A percentile compares a stretch with the other conserved stretches of the same genome.
Evolutionary conservation across 2,797 vertebrate genomes (phyloP).

Genomic region (Pangasius mekongensis): DNA sequence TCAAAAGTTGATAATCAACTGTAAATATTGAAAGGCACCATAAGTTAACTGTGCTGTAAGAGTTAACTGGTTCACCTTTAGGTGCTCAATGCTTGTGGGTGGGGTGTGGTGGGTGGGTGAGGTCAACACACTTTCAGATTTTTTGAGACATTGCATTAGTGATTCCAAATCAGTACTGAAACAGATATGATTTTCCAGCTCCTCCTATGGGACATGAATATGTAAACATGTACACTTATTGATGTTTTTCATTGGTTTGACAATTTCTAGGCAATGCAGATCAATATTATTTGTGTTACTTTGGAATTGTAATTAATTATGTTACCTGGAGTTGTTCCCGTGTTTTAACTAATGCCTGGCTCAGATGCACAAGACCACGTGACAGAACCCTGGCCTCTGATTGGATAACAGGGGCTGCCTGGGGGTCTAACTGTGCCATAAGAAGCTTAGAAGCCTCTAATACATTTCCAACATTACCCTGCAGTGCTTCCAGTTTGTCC

Average conservation of each 20-base stretch:
- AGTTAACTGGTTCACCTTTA: slow-evolving; percentile 64
- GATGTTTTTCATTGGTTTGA: background rate
- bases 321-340: slow-evolving; percentile 69
- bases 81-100: slow-evolving; percentile 44
- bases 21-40: background rate
- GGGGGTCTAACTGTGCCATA: slow-evolving; percentile 54
- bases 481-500: slow-evolving; percentile 55
- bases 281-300: background rate
- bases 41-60: background rate
- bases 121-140: slow-evolving; percentile 61
- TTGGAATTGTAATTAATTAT: background rate
- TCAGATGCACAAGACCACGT: slow-evolving; percentile 65
- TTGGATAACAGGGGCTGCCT: slow-evolving; percentile 61
- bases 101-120: slow-evolving; percentile 33
- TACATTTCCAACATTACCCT: slow-evolving; percentile 57
- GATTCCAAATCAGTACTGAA: slow-evolving; percentile 74
- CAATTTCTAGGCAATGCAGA: background rate
- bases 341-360: slow-evolving; percentile 50
- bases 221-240: background rate
- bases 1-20: background rate
- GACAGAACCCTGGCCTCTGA: slow-evolving; percentile 68
- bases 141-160: slow-evolving; percentile 70
- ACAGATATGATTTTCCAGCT: slow-evolving; percentile 69
- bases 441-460: slow-evolving; percentile 67
- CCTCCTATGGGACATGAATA: slow-evolving; percentile 63